Base-by-base conservation (phyloP, 2,888 invertebrate genomes). In the Pseudeuparius sepicola region DNA sequence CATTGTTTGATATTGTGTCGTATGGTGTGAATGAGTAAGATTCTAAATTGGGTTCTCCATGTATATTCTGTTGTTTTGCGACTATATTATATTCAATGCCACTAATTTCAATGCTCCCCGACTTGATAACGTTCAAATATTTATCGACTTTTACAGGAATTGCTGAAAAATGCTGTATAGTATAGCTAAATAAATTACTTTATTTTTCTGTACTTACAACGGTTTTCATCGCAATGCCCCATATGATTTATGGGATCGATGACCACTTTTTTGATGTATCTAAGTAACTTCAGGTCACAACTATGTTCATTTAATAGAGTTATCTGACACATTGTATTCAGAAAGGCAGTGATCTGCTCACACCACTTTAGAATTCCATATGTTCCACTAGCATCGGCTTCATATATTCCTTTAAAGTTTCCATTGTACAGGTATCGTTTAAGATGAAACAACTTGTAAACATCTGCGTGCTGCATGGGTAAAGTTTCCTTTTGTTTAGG, bases 271-370 rank as follows among this genome's bases (percentile, higher is more conserved):
- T 64, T 63, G 31, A 78, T 67, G 11, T 67, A 61, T 2, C 71
- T 74, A 0, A 78, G 78, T 5, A 78, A 62, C 38, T 64, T 65
- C 1, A 78, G 20, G n/a, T 43, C 40, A 4, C 41, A 37, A 55
- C 15, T 63, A 56, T 33, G 67, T 56, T 4, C 61, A 56, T 12
- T 66, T 60, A 75, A 40, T 17, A 76, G 61, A 24, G 68, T 61
- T 46, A 73, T 64, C 51, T 82, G 82, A 18, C 81, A 57, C 68
- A 81, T 71, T 9, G 71, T 73, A 49, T 82, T 81, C 56, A 81
- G 61, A 54, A 77, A 80, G 1, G 75, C 67, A 3, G 76, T 68
- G 76, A 78, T 82, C 49, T 77, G 75, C 37, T 68, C 70, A 9
- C 57, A 57, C 78, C 79, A 80, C 4, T 46, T 37, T 6, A 69